Evolutionary conservation across 2,113 vertebrate genomes (phyloP), one percentile per base, ranked within the genome.

Genomic region (Strix aluco): DNA sequence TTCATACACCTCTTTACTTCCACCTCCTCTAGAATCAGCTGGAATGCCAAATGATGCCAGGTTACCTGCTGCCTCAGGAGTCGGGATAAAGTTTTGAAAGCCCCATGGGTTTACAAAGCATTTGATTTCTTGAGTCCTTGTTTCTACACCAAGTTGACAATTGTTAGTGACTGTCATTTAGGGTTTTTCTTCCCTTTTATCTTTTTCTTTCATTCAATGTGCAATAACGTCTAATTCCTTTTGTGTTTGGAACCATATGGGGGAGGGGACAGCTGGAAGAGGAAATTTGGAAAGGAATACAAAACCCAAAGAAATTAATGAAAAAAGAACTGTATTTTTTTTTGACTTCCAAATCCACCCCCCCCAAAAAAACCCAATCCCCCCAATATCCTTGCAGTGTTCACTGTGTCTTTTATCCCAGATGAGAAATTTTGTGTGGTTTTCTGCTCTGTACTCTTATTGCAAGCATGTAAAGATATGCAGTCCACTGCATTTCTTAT

Each of bases 21-120:
- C 29, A 80, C 15, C 78, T 90, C 62, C 34, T 58, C 34, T 58
- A 61, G 81, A 79, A 95, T 40, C 73, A 88, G 46, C 62, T 88
- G 61, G 75, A 87, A 80, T 77, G 49, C 46, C 85, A 88, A 85
- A 91, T 38, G n/a, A 88, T 66, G 62, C 30, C 5, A 9, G 17
- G 20, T 92, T 88, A 77, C 62, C 69, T 90, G 70, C 46, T 80
- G 74, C 58, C 79, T 90, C 58, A 82, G 62, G 44, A 91, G 36
- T 57, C 18, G 61, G 44, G 25, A 46, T 63, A 26, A 5, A 1
- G 30, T 81, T 90, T 90, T 82, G 79, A 90, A 94, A 86, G 26
- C 30, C 36, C 29, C 12, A 8, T 29, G 27, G 15, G 5, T 75
- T 84, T 46, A 62, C 40, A 93, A 86, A 85, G 15, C 13, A 34